Conservation (phyloP, 2,888 invertebrate species). For the Agrypnus murinus region DNA sequence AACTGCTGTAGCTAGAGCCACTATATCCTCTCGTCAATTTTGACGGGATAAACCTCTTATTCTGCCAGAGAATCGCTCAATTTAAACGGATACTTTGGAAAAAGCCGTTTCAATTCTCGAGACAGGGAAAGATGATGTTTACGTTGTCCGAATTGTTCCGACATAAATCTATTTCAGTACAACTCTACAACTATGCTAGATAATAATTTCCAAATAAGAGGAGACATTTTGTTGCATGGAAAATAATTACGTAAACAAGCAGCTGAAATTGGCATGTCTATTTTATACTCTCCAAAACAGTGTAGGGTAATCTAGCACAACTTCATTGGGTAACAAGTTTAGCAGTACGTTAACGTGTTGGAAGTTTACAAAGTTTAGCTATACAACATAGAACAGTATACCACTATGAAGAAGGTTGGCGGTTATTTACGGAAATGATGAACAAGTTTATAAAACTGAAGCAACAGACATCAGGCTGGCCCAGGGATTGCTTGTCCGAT, state of each 20-base stretch:
- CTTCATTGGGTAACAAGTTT: slow-evolving; percentile 35
- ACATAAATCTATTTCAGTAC: neutral
- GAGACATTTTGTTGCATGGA: too few species aligned
- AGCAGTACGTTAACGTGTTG: slow-evolving; percentile 40
- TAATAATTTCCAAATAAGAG: too few species aligned
- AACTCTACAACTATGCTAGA: too few species aligned
- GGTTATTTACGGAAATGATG: too few species aligned
- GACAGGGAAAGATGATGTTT: neutral
- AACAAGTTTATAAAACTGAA: too few species aligned
- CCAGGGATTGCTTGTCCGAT: too few species aligned
- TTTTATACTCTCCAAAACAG: slow-evolving; percentile 3
- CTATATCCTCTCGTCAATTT: slow-evolving; percentile 19
- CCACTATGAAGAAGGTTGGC: too few species aligned
- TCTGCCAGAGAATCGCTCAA: slow-evolving; percentile 10
- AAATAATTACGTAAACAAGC: slow-evolving; percentile 13
- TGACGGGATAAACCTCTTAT: slow-evolving; percentile 13
- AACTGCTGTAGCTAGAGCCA: slow-evolving; percentile 1
- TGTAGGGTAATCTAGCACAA: slow-evolving; percentile 29
- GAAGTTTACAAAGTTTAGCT: too few species aligned
- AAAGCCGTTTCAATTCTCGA: neutral
- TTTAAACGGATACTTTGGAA: slow-evolving; percentile 6
- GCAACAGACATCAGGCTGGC: too few species aligned
- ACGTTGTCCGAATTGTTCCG: neutral
- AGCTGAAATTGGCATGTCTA: slow-evolving; percentile 2
- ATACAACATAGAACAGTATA: too few species aligned